Conservation (phyloP, 2,888 invertebrate genomes). For the Aradus depressus region DNA sequence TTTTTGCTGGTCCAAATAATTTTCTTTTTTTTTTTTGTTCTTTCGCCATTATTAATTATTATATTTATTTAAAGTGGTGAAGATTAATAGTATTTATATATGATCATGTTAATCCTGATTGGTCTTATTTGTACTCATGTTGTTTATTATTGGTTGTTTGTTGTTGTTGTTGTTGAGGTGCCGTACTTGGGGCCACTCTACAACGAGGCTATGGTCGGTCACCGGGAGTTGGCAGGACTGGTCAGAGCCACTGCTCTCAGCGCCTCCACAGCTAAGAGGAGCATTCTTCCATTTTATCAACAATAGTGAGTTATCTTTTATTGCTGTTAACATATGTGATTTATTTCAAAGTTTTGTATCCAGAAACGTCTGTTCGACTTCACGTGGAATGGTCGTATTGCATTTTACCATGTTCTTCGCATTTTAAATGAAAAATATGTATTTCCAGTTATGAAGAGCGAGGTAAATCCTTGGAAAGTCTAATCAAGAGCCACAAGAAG, state of each 20-base stretch:
- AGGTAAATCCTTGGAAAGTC: conserved; percentile 69
- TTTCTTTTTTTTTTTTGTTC: neutral
- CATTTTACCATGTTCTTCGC: no score
- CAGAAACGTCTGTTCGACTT: neutral
- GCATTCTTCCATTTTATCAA: conserved; percentile 79
- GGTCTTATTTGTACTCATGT: neutral
- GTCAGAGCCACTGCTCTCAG: conserved; percentile 82
- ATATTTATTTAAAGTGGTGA: neutral
- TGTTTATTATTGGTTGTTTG: conserved; percentile 3
- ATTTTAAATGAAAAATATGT: conserved; percentile 21
- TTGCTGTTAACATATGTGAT: conserved; percentile 11
- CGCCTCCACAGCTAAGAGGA: conserved; percentile 83
- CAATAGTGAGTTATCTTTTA: conserved; percentile 83
- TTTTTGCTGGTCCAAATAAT: no score
- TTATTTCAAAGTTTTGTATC: neutral
- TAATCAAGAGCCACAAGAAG: conserved; percentile 74
- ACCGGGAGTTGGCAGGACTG: conserved; percentile 63
- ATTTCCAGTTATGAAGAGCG: conserved; percentile 76
- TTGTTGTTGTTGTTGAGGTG: conserved; percentile 46
- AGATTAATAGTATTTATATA: neutral
- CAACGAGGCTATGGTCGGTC: conserved; percentile 76
- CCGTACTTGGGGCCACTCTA: conserved; percentile 93
- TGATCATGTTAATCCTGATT: neutral
- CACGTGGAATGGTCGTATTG: neutral
- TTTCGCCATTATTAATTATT: neutral